phyloP scores from a whole-genome alignment of 1,140 invertebrate species.

The Drosophila miranda region DNA sequence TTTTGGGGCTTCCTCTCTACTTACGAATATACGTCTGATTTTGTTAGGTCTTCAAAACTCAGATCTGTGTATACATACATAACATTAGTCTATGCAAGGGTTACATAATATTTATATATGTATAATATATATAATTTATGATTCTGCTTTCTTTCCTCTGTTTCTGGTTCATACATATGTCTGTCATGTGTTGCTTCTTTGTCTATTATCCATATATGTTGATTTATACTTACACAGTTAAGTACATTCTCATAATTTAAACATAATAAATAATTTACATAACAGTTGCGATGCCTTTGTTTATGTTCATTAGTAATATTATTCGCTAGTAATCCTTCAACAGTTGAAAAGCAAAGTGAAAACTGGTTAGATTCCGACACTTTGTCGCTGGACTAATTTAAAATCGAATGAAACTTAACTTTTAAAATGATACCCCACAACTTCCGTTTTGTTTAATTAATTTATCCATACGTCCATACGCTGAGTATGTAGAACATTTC shows the following conservation, averaged over 20 bases:
- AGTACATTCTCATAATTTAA: slow-evolving; percentile 54
- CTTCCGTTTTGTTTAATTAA: slow-evolving; percentile 38
- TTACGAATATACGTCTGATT: slow-evolving; percentile 35
- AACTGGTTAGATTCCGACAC: slow-evolving; percentile 23
- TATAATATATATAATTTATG: slow-evolving; percentile 66
- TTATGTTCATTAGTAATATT: slow-evolving; percentile 47
- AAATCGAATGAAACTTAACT: slow-evolving; percentile 60
- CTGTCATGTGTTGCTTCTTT: slow-evolving; percentile 40
- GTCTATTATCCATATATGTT: slow-evolving; percentile 17
- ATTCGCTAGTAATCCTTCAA: slow-evolving; percentile 64
- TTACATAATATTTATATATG: slow-evolving; percentile 72
- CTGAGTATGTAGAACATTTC: slow-evolving; percentile 69
- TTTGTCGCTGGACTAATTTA: slow-evolving; percentile 34
- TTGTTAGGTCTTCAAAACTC: slow-evolving; percentile 49
- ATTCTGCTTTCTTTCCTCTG: slow-evolving; percentile 15
- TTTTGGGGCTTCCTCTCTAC: slow-evolving; percentile 53
- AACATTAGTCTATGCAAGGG: slow-evolving; percentile 72
- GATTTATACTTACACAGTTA: slow-evolving; percentile 72
- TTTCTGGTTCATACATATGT: slow-evolving; percentile 55
- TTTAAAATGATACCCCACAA: slow-evolving; percentile 53
- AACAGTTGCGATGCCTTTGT: slow-evolving; percentile 56
- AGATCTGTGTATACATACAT: slow-evolving; percentile 63
- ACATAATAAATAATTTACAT: slow-evolving; percentile 80
- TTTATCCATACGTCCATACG: slow-evolving; percentile 43
- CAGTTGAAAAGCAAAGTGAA: slow-evolving; percentile 41